Percentiles rank a stretch among this genome's conserved stretches.
Conservation (phyloP, 2,888 invertebrate species). For the Myopa tessellatipennis region DNA sequence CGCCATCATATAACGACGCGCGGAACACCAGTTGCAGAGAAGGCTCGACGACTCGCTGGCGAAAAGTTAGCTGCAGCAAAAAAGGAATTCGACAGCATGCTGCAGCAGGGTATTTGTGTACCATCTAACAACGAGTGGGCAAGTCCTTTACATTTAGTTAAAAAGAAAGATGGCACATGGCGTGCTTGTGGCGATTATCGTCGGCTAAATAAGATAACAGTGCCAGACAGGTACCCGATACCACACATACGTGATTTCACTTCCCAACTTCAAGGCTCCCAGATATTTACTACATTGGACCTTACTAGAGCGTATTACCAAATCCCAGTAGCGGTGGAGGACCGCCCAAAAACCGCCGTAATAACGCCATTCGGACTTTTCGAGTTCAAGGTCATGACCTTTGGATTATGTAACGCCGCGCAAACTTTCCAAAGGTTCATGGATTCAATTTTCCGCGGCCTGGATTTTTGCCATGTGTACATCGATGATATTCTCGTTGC, state of each 20-base stretch:
- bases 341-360: conserved; percentile 55
- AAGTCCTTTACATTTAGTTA: conserved; percentile 44
- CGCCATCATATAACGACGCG: conserved; percentile 42
- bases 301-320: conserved; percentile 56
- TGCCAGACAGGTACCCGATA: conserved; percentile 57
- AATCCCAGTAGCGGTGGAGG: conserved; percentile 53
- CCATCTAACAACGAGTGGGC: conserved; percentile 46
- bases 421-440: conserved; percentile 61
- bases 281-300: conserved; percentile 54
- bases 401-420: conserved; percentile 60
- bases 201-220: conserved; percentile 48
- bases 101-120: conserved; percentile 41
- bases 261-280: conserved; percentile 49
- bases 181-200: conserved; percentile 43
- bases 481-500: conserved; percentile 55
- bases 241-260: conserved; percentile 49
- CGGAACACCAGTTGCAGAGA: conserved; percentile 41
- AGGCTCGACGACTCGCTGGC: conserved; percentile 37
- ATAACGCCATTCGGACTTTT: conserved; percentile 61
- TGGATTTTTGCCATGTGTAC: conserved; percentile 51
- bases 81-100: conserved; percentile 42
- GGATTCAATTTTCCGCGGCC: conserved; percentile 51
- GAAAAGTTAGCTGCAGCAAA: conserved; percentile 42
- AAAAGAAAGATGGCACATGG: conserved; percentile 43
- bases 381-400: conserved; percentile 57